Base-by-base conservation (phyloP, 2,797 vertebrate species). In the Prunella strophiata region DNA sequence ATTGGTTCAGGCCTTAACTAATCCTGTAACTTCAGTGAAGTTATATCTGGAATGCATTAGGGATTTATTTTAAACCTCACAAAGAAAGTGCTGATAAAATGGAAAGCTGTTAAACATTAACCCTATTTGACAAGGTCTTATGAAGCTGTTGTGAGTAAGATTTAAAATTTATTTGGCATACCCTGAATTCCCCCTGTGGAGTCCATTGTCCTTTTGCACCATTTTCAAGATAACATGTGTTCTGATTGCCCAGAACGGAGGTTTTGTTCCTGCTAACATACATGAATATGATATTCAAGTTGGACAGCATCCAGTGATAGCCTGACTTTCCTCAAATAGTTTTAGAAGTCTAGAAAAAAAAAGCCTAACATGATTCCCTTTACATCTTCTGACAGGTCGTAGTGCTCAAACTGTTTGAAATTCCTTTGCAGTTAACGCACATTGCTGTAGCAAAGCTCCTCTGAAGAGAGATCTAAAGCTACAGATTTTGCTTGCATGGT, bases 401-500 rank as follows among this genome's bases (percentile, higher is more conserved):
- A 50, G 55, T 76, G 66, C 85, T 89, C 76, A 91, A 90, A 94
- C 59, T 95, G 79, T 77, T 92, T 81, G 63, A 91, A 94, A 74
- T 93, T 92, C 59, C 67, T 93, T 81, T 96, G 70, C 89, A 63
- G 89, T 86, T 93, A 91, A n/a, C 3, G 0, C 68, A 38, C 32
- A 10, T 50, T 67, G 59, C 91, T 84, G 40, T 82, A 91, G 85
- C 77, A 88, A 57, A 94, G 77, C 66, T 92, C 43, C 26, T 89
- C 89, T 92, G 94, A 88, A 93, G 91, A 65, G 61, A 89, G 47
- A 91, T 89, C 85, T 94, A 66, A 96, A 90, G 87, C 85, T 91
- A 80, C 91, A 96, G 89, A 95, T 92, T 95, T 94, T 93, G 85
- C 94, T 92, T 92, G 91, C 59, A 21, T 93, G 61, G 45, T 95